phyloP scores from a whole-genome alignment of 2,113 vertebrate genomes.

The Alexandromys fortis region DNA sequence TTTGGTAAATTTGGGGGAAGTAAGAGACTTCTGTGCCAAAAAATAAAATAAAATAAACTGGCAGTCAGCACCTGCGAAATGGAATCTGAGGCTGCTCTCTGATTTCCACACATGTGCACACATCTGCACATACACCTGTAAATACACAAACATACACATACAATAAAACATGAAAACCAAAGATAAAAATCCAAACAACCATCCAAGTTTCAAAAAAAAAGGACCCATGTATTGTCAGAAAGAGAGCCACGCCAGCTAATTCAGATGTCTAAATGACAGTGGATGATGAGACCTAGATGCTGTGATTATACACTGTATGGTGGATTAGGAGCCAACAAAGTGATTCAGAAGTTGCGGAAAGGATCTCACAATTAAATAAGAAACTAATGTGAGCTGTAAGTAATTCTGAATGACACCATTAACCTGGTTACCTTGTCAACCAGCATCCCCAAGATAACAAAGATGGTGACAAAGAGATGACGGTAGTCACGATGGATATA shows the following conservation, averaged over 20 bases:
- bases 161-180: neutral
- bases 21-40: neutral
- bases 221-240: neutral
- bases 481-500: neutral
- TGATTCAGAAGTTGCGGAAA: constrained; percentile 35
- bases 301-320: neutral
- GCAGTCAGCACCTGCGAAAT: neutral
- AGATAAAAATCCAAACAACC: neutral
- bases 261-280: neutral
- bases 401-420: constrained; percentile 43
- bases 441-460: constrained; percentile 48
- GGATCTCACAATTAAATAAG: constrained; percentile 11
- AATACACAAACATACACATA: neutral
- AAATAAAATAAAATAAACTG: neutral
- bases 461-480: constrained; percentile 60
- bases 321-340: neutral
- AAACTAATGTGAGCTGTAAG: constrained; percentile 31
- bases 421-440: constrained; percentile 45
- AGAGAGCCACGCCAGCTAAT: neutral
- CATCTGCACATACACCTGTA: neutral
- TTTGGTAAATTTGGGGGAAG: neutral
- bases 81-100: neutral
- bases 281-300: neutral
- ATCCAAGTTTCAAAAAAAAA: neutral
- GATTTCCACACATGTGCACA: neutral